These are phyloP conservation scores for Carapus acus DNA, from an alignment of 2,797 vertebrate species.

Conservation along the genomic window DNA sequence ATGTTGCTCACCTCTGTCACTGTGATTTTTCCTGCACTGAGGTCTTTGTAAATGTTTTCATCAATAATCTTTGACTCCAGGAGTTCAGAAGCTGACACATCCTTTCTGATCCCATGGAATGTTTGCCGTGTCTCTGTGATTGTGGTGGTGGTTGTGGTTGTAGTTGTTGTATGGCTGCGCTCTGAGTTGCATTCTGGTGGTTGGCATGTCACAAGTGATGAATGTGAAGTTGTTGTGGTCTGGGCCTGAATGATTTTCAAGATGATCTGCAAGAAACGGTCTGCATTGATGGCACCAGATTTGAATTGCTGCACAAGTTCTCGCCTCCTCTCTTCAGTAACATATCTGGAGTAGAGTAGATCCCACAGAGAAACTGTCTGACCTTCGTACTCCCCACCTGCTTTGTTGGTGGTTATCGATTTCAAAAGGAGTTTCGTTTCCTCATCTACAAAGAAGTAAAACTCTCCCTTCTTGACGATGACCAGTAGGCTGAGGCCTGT, in stretches of 20 bases:
- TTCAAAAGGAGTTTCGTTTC: conserved; percentile 51
- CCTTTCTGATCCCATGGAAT: no score
- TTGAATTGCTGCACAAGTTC: conserved; percentile 66
- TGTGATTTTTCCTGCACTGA: conserved; percentile 57
- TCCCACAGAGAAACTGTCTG: conserved; percentile 67
- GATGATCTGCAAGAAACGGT: conserved; percentile 58
- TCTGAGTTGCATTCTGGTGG: no score
- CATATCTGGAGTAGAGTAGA: conserved; percentile 71
- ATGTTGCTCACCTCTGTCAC: conserved; percentile 52
- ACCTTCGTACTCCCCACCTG: conserved; percentile 58
- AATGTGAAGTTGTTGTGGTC: no score
- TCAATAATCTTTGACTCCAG: conserved; percentile 49
- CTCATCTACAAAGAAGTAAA: conserved; percentile 65
- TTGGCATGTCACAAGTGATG: no score
- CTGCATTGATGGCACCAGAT: conserved; percentile 40
- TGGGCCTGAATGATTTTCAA: conserved; percentile 44
- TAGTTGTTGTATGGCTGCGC: no score
- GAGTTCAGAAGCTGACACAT: no score
- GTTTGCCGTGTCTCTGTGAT: no score
- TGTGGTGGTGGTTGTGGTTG: no score
- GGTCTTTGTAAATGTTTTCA: conserved; percentile 53
- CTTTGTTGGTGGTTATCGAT: conserved; percentile 36
- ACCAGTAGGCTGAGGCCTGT: conserved; percentile 49
- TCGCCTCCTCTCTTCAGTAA: conserved; percentile 62
- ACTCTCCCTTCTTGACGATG: conserved; percentile 64